Evolutionary conservation across 2,113 vertebrate genomes (phyloP).

Genomic region (Amblyopsis rosae): DNA sequence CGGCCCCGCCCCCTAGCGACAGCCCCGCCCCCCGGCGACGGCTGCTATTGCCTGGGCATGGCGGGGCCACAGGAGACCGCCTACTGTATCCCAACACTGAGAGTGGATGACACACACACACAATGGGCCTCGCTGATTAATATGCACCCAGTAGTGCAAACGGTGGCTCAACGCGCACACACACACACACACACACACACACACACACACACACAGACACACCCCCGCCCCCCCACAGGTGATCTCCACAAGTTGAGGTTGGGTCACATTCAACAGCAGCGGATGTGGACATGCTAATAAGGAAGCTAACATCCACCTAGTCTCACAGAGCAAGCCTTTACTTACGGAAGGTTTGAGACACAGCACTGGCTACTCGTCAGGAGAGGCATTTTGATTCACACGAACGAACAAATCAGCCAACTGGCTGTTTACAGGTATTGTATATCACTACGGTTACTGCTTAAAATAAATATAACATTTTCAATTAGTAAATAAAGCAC

Average conservation of each 20-base stretch:
- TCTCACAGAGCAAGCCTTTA: too few relatives aligned
- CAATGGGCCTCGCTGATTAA: constrained; percentile 70
- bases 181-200: constrained; percentile 55
- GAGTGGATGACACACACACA: constrained; percentile 60
- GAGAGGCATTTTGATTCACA: too few relatives aligned
- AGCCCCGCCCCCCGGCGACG: constrained; percentile 49
- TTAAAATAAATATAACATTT: too few relatives aligned
- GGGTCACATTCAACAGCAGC: neutral
- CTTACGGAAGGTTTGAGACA: too few relatives aligned
- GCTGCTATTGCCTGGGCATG: constrained; percentile 44
- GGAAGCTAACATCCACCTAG: neutral
- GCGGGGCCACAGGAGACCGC: constrained; percentile 65
- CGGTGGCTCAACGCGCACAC: constrained; percentile 44
- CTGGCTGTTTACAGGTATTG: too few relatives aligned
- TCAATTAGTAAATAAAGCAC: too few relatives aligned
- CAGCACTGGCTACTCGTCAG: too few relatives aligned
- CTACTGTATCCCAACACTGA: constrained; percentile 79
- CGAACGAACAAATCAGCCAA: neutral
- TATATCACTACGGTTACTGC: too few relatives aligned
- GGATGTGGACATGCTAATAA: neutral
- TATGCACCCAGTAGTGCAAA: constrained; percentile 72
- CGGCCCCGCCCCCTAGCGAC: constrained; percentile 65
- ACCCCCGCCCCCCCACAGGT: neutral
- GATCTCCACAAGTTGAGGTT: too few relatives aligned
- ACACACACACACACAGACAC: constrained; percentile 14